Conservation (phyloP, 1,140 invertebrate genomes). For the Drosophila triauraria region DNA sequence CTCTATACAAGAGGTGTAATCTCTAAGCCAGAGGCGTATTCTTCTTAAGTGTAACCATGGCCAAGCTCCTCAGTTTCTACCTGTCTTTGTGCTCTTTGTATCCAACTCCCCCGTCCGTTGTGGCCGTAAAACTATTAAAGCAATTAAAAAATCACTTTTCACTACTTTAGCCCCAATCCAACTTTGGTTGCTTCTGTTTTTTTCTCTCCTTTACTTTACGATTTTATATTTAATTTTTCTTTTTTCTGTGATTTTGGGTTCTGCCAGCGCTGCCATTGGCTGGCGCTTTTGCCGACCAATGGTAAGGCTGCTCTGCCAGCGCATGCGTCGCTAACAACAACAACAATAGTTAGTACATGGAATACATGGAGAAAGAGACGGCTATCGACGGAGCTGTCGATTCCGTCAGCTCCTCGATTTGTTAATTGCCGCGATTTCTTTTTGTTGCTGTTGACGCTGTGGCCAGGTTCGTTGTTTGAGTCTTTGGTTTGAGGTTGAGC, state of each 20-base stretch:
- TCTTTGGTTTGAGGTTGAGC: slow-evolving; percentile 74
- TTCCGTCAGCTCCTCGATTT: slow-evolving; percentile 52
- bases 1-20: too few relatives aligned
- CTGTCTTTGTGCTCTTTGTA: background rate
- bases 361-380: slow-evolving; percentile 31
- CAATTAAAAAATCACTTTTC: slow-evolving; percentile 83
- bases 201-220: background rate
- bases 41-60: slow-evolving; percentile 12
- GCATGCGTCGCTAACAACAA: slow-evolving; percentile 57
- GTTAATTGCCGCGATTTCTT: slow-evolving; percentile 50
- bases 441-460: slow-evolving; percentile 25
- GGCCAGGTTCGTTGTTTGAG: slow-evolving; percentile 71
- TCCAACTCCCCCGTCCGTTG: slow-evolving; percentile 1
- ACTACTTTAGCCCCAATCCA: slow-evolving; percentile 52
- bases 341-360: slow-evolving; percentile 18
- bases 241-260: slow-evolving; percentile 2
- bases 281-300: slow-evolving; percentile 47
- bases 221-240: slow-evolving; percentile 12
- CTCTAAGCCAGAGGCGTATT: too few relatives aligned
- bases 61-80: background rate
- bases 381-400: slow-evolving; percentile 49
- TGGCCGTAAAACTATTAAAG: slow-evolving; percentile 63
- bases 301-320: slow-evolving; percentile 41
- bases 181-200: slow-evolving; percentile 7
- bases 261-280: slow-evolving; percentile 47